phyloP scores from a whole-genome alignment of 2,113 vertebrate species.

The Pseudopodoces humilis region DNA sequence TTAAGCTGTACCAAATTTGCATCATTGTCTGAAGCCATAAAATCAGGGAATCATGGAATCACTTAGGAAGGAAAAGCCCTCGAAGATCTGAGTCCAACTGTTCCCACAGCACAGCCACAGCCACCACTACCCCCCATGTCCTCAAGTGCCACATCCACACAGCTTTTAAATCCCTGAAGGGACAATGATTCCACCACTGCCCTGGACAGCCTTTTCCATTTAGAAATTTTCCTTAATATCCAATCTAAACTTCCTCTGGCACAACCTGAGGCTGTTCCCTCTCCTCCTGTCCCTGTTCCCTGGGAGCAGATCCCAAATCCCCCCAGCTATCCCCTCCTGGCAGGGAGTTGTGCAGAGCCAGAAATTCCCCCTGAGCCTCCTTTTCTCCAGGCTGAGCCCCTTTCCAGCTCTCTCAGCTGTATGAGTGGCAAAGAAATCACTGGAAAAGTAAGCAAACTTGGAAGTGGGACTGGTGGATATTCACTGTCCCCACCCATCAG shows the following conservation, averaged over 20 bases:
- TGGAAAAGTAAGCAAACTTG: not conserved
- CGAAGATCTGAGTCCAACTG: not conserved
- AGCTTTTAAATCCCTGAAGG: not conserved
- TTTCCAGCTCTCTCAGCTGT: not conserved
- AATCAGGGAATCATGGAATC: not conserved
- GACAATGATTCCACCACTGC: not conserved
- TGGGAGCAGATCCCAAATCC: not conserved
- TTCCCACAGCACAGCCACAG: not conserved
- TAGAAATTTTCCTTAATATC: not conserved
- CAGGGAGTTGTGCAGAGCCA: not conserved
- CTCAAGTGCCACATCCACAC: not conserved
- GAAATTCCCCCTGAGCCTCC: not conserved
- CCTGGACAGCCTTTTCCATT: not conserved
- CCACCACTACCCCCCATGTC: not conserved
- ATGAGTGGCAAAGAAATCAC: not conserved
- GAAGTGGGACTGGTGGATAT: not conserved
- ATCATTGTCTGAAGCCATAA: not conserved
- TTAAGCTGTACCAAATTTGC: not conserved
- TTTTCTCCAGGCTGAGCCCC: not conserved
- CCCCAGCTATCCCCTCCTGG: not conserved
- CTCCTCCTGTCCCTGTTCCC: not conserved
- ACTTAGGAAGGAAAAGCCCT: not conserved
- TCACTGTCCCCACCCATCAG: not conserved
- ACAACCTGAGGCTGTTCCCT: accelerated
- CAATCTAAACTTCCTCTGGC: accelerated